phyloP scores from a whole-genome alignment of 2,113 vertebrate species.

The Cheilinus undulatus region DNA sequence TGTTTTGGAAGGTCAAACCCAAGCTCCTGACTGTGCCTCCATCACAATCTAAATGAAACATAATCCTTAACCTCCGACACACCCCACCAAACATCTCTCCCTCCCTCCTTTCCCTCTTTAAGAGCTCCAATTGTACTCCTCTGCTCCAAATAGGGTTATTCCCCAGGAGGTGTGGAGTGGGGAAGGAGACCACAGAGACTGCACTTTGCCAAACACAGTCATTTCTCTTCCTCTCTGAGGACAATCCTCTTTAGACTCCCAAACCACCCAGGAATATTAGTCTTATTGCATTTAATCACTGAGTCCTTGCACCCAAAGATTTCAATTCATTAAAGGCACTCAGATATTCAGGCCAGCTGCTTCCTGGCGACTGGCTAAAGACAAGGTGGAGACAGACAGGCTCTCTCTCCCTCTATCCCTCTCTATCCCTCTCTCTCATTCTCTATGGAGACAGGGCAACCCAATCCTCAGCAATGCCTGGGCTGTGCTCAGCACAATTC shows the following conservation, averaged over 20 bases:
- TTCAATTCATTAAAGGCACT: slow-evolving; percentile 91
- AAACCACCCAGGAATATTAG: slow-evolving; percentile 90
- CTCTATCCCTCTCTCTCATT: slow-evolving; percentile 41
- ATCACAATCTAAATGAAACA: slow-evolving; percentile 65
- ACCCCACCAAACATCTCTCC: slow-evolving; percentile 27
- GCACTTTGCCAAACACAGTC: slow-evolving; percentile 47
- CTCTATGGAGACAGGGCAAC: slow-evolving; percentile 77
- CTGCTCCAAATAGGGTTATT: slow-evolving; percentile 64
- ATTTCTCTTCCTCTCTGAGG: slow-evolving; percentile 66
- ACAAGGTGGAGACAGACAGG: slow-evolving; percentile 88
- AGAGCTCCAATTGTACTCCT: slow-evolving; percentile 49
- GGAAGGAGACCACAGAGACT: slow-evolving; percentile 26
- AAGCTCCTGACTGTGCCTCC: slow-evolving; percentile 22
- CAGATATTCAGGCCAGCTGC: slow-evolving; percentile 94
- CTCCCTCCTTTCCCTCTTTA: slow-evolving; percentile 28
- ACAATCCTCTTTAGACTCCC: slow-evolving; percentile 78
- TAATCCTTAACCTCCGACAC: slow-evolving; percentile 50
- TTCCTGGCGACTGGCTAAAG: slow-evolving; percentile 88
- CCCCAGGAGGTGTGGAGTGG: slow-evolving; percentile 25
- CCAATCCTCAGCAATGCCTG: slow-evolving; percentile 81
- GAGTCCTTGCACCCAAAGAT: slow-evolving; percentile 83
- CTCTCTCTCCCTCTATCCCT: too few species aligned
- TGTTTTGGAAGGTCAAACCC: slow-evolving; percentile 34
- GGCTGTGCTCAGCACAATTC: slow-evolving; percentile 80
- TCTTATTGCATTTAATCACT: slow-evolving; percentile 91